These are phyloP conservation scores for Cossypha niveicapilla DNA, from an alignment of 2,797 vertebrate genomes.

Conservation along the genomic window DNA sequence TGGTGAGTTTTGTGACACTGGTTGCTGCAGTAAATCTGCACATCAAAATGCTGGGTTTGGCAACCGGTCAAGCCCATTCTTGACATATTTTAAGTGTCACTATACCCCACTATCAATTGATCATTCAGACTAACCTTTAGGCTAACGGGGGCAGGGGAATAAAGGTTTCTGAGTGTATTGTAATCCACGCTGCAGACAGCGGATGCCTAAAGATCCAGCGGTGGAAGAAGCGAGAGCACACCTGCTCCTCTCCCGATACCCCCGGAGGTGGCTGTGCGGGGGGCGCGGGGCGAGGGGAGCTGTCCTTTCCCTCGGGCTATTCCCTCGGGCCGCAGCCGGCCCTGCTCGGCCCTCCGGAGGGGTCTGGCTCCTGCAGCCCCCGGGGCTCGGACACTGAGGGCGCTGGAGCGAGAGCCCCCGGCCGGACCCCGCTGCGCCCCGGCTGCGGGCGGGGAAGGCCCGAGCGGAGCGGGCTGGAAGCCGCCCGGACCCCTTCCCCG, in stretches of 20 bases:
- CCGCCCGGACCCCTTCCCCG: neutral
- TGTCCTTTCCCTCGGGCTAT: rapidly evolving
- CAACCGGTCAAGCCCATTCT: neutral
- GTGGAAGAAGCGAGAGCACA: neutral
- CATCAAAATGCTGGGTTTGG: neutral
- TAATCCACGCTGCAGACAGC: neutral
- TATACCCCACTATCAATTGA: neutral
- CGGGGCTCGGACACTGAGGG: neutral
- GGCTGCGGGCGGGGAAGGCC: neutral
- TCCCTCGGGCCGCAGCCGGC: neutral
- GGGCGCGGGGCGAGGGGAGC: neutral
- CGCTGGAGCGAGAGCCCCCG: neutral
- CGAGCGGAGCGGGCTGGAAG: neutral
- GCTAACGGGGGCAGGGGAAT: rapidly evolving
- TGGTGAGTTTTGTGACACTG: neutral
- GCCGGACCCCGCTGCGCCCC: neutral
- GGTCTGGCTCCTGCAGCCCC: neutral
- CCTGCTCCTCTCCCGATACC: neutral
- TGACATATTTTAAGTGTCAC: neutral
- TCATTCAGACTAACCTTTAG: neutral
- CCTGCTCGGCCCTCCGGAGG: neutral
- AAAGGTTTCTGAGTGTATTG: neutral
- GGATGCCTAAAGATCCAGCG: neutral
- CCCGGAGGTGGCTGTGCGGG: rapidly evolving
- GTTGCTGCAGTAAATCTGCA: neutral